Evolutionary conservation across 2,888 invertebrate genomes (phyloP), one percentile per base, ranked within the genome.

Genomic region (Orthonevra nobilis): DNA sequence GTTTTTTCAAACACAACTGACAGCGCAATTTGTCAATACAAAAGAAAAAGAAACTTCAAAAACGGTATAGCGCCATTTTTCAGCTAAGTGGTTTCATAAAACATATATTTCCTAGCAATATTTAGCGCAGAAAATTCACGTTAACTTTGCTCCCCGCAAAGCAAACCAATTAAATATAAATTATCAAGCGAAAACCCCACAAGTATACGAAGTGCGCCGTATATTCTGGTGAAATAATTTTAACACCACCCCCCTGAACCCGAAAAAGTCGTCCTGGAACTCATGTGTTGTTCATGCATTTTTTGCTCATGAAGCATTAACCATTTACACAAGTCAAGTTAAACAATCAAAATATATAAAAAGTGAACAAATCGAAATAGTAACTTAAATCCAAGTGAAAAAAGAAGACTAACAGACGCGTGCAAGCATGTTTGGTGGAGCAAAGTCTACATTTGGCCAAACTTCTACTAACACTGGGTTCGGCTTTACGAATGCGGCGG

Each of bases 371-470:
- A 54, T 32, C 1, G 1, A 56, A 66, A 36, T 38, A 2, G n/a
- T 15, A 38, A 44, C 10, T 7, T 12, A 42, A 34, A 1, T 28
- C 26, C 9, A 6, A 42, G 26, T 6, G 9, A 6, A 14, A 5
- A 50, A 0, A 42, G 23, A 1, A 50, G 17, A 20, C 54, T 6
- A 34, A 3, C 23, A 9, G 4, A 15, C n/a, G n/a, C 5, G 3
- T 5, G 14, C 10, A 42, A 82, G 54, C 38, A 86, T 86, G 86
- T 86, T 86, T 81, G 88, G 88, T 20, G 88, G 87, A 73, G 81
- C 86, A 36, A 87, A 90, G 83, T 87, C 88, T 32, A 85, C 90
- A 9, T 91, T 91, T 83, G 90, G 90, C n/a, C 86, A 90, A 73
- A 85, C 88, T 3, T 81, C 89, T 3, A 82, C 86, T 9, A 81